A percentile compares a stretch with the other conserved stretches of the same genome.
Evolutionary conservation across 2,888 invertebrate species (phyloP).

Genomic region (Hymenopus coronatus): DNA sequence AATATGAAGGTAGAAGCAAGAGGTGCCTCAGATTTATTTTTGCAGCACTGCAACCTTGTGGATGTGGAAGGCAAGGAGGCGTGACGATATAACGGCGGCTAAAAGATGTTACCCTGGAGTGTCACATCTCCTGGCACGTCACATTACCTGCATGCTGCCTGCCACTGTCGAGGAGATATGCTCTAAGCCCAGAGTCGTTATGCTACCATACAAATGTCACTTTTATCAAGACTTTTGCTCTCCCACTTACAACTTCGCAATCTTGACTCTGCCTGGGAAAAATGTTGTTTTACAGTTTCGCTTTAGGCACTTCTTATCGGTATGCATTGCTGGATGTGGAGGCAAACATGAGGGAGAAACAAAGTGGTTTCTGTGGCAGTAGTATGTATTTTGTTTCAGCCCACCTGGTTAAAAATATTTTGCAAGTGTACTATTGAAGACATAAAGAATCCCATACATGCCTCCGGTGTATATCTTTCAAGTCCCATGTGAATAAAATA

Average conservation of each 20-base stretch:
- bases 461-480: too few relatives aligned
- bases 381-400: background rate
- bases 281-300: background rate
- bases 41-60: background rate
- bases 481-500: too few relatives aligned
- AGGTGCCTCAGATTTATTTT: background rate
- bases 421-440: too few relatives aligned
- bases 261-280: background rate
- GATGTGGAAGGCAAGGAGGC: background rate
- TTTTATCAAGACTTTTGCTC: background rate
- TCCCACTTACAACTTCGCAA: background rate
- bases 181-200: slow-evolving; percentile 7
- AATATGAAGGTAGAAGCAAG: background rate
- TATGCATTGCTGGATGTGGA: background rate
- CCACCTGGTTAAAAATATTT: background rate
- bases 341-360: background rate
- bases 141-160: slow-evolving; percentile 3
- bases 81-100: background rate
- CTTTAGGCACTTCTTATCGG: background rate
- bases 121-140: slow-evolving; percentile 6
- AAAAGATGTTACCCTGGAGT: slow-evolving; percentile 13
- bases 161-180: slow-evolving; percentile 10
- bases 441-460: too few relatives aligned
- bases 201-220: background rate
- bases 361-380: background rate